Base-by-base conservation (phyloP, 2,797 vertebrate species). In the Zenarchopterus dispar region DNA sequence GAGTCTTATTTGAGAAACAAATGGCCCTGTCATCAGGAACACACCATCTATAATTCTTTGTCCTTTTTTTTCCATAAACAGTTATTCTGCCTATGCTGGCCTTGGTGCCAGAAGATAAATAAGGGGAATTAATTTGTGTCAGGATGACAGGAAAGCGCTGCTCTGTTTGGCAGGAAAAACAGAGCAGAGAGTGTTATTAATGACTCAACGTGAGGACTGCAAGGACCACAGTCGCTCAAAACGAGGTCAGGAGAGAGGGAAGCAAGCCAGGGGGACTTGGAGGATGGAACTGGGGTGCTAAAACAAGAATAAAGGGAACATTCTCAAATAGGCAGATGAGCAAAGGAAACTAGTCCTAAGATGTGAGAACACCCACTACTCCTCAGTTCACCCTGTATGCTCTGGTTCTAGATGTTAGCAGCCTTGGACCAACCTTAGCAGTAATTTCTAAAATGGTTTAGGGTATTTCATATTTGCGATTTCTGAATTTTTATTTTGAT, bases 91-190 rank as follows among this genome's bases (percentile, higher is more conserved):
- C 47, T 59, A 74, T 77, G 90, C 86, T 74, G 89, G 88, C 81
- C 77, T 92, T 89, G 84, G 78, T 82, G 75, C 80, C 75, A 77
- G 82, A 90, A 91, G 87, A 92, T 87, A 92, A 93, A 93, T 92
- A 92, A 91, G 84, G 84, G 76, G 87, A 93, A 92, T 93, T 90
- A 90, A 92, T 92, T 92, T 93, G 86, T 91, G 90, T 88, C 89
- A 85, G 80, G 72, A 68, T 86, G 85, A 91, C 87, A 90, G 84
- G 70, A 88, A 89, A 69, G 70, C 71, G 58, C 82, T 84, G 84
- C 86, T 89, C 84, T 88, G 87, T 85, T 88, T 87, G 61, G 88
- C 81, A 87, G 70, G 64, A 86, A 33, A 92, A 92, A 90, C 80
- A 86, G 83, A 55, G 77, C 89, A 84, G 71, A 52, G 62, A 69